Conservation (phyloP, 2,113 vertebrate species). For the Oxygymnocypris stewartii region DNA sequence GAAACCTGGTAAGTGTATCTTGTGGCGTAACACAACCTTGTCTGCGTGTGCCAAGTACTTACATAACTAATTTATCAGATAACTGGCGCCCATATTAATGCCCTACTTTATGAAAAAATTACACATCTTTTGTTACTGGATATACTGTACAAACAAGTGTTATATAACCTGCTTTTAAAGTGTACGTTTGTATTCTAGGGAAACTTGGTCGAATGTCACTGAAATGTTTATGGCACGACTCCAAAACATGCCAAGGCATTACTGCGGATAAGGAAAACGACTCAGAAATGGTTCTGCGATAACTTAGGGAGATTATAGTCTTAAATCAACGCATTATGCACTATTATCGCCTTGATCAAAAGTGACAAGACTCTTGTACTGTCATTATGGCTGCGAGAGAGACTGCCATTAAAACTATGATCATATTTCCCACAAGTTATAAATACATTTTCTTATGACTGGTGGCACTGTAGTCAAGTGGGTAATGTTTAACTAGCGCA, state of each 20-base stretch:
- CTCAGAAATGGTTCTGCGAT: background rate
- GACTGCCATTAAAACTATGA: background rate
- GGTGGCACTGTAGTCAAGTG: background rate
- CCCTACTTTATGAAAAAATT: background rate
- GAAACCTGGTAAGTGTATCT: background rate
- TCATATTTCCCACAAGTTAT: background rate
- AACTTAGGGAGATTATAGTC: background rate
- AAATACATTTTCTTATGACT: background rate
- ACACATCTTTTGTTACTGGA: background rate
- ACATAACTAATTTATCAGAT: constrained; percentile 6
- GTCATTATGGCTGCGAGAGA: background rate
- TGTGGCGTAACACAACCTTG: background rate
- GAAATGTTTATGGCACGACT: background rate
- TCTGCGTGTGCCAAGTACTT: constrained; percentile 9
- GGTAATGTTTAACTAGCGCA: background rate
- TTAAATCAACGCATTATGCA: background rate
- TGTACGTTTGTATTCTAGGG: background rate
- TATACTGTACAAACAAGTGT: constrained; percentile 5
- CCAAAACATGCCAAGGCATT: background rate
- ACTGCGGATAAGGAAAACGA: background rate
- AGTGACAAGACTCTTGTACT: background rate
- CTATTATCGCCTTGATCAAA: background rate
- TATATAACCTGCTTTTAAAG: background rate
- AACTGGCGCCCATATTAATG: background rate
- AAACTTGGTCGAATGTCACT: background rate